Base-by-base conservation (phyloP, 1,140 invertebrate species). In the Bombus turneri region DNA sequence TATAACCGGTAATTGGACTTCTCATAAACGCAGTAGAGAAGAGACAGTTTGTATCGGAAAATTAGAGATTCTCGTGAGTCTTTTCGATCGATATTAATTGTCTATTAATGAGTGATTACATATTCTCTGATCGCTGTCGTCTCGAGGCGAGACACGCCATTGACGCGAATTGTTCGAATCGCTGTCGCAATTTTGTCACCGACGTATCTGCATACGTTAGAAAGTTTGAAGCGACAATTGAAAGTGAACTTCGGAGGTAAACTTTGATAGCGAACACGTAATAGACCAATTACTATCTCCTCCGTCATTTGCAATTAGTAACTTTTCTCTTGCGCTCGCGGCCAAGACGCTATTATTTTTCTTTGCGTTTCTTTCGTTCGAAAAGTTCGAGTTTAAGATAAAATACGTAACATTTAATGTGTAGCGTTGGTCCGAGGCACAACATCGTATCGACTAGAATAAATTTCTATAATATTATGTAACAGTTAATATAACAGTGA, bases 51-150 rank as follows among this genome's bases (percentile, higher is more conserved):
- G 12, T 22, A 37, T 4, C 13, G 25, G 43, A 64, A 84, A 34
- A 25, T 71, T n/a, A 41, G 31, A 72, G n/a, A 72, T 79, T 80
- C 57, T 15, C 18, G 25, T n/a, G 43, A 75, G 41, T 64, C 0
- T 25, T 15, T 41, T 1, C 75, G 53, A 80, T 88, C 79, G 57
- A 83, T 83, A 81, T 15, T 69, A 39, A 15, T 87, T 85, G 43
- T 25, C 22, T 64, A 85, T 87, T 81, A 87, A 85, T 88, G 53
- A 4, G 62, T 69, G 73, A 88, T 87, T 80, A 62, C 72, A 62
- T 28, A 75, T 83, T 87, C 76, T 15, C 47, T 18, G 57, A 15
- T 75, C 1, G 79, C 25, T 76, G 25, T 83, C 18, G 75, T 71
- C 9, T 66, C 64, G 31, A 28, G 4, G n/a, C 18, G 10, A 66